Conservation (phyloP, 2,797 vertebrate genomes). For the Pogonophryne albipinna region DNA sequence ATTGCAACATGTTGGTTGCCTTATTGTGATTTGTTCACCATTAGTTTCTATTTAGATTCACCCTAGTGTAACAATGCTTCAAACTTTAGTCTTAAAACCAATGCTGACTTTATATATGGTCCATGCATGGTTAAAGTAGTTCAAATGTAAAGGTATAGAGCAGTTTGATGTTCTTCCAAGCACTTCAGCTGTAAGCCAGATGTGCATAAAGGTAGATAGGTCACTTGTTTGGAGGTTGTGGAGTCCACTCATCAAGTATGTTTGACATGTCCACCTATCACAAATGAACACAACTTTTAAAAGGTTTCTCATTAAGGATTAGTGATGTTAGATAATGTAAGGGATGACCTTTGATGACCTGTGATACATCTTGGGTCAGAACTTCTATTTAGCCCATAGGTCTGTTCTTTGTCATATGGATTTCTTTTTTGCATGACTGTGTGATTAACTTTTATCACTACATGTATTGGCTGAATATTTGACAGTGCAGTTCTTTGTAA, state of each 20-base stretch:
- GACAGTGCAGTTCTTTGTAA: not conserved
- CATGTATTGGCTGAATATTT: constrained; percentile 38
- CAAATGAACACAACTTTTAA: constrained; percentile 31
- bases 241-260: constrained; percentile 26
- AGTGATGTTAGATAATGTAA: constrained; percentile 48
- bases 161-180: not conserved
- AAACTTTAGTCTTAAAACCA: too few species aligned
- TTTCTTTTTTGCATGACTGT: constrained; percentile 27
- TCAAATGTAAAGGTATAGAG: not conserved
- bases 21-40: too few species aligned
- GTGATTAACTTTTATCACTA: constrained; percentile 50
- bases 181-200: not conserved
- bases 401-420: constrained; percentile 28
- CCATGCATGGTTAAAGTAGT: not conserved
- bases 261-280: constrained; percentile 33
- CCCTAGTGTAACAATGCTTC: too few species aligned
- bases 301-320: constrained; percentile 58
- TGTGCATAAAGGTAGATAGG: constrained; percentile 1
- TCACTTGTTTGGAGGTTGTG: constrained; percentile 21
- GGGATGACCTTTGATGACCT: constrained; percentile 48
- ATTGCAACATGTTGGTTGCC: too few species aligned
- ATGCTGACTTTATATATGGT: too few species aligned
- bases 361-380: constrained; percentile 46
- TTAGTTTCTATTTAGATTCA: too few species aligned
- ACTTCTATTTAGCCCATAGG: constrained; percentile 48